Evolutionary conservation across 2,113 vertebrate genomes (phyloP).

Genomic region (Cheilinus undulatus): DNA sequence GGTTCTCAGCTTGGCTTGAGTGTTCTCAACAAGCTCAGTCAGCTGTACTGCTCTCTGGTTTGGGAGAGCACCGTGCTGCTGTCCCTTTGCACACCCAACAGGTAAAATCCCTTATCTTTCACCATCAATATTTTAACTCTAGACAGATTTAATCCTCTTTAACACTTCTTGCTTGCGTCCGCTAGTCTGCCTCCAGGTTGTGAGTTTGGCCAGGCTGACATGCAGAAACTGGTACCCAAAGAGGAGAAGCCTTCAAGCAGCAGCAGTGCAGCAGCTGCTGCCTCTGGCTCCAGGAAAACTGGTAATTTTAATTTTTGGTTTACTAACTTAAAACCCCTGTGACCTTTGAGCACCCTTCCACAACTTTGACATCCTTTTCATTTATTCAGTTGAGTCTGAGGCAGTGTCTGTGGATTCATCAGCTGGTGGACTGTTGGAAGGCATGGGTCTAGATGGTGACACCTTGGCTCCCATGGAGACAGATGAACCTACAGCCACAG

Average conservation of each 20-base stretch:
- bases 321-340: neutral
- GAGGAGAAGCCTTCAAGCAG: slow-evolving; percentile 87
- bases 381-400: slow-evolving; percentile 84
- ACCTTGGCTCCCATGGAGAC: slow-evolving; percentile 94
- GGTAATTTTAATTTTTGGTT: slow-evolving; percentile 79
- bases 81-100: slow-evolving; percentile 95
- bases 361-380: neutral
- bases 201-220: slow-evolving; percentile 95
- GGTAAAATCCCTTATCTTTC: slow-evolving; percentile 76
- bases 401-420: slow-evolving; percentile 85
- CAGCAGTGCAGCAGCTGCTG: slow-evolving; percentile 61
- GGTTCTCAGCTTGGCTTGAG: slow-evolving; percentile 93
- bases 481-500: slow-evolving; percentile 89
- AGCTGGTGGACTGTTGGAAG: slow-evolving; percentile 90
- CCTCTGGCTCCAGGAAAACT: slow-evolving; percentile 85
- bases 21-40: slow-evolving; percentile 94
- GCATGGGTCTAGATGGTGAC: slow-evolving; percentile 93
- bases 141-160: neutral
- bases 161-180: neutral
- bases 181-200: slow-evolving; percentile 91
- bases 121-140: neutral
- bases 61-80: slow-evolving; percentile 98
- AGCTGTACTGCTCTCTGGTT: slow-evolving; percentile 95
- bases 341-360: neutral
- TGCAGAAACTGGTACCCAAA: slow-evolving; percentile 96